Evolutionary conservation across 2,888 invertebrate genomes (phyloP), one percentile per base, ranked within the genome.

Genomic region (Vandiemenella viatica): DNA sequence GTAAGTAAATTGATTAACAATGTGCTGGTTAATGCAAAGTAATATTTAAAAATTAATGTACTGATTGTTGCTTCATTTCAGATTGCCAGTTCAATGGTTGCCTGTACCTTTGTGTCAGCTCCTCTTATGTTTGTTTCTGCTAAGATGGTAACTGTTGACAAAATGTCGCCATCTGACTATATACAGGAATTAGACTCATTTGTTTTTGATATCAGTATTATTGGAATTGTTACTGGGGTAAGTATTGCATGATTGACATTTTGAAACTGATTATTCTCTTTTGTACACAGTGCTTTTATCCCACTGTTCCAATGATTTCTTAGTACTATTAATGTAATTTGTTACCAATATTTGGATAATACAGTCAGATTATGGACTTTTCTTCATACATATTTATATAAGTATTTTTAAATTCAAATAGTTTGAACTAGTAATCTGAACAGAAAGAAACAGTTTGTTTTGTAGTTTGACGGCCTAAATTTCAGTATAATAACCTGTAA

Each of bases 111-210:
- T 62, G 71, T 95, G 18, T 92, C 93, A 13, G 95, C 90, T 0
- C 95, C 95, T 0, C 72, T 95, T 58, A 93, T 95, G 87, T 93
- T 91, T 63, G 77, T 93, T 51, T 93, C 95, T 0, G 91, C 93
- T 1, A 87, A 90, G 72, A 83, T 95, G 77, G 87, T 93, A 57
- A 82, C 86, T 0, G 67, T 87, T 43, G 81, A 83, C 44, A 79
- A 81, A 56, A 65, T 77, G 44, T 71, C 71, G 55, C 80, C 83
- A 0, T 64, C 72, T 20, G 83, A 88, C 60, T 92, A 84, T 62
- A 76, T 83, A 1, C 76, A 75, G 20, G 80, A 90, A 57, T 65
- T 93, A 47, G 79, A 82, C 62, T 69, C 72, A 26, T 91, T 90
- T 59, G 82, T 87, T 1, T 80, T 90, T 57, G 87, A 92, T 60